These are phyloP conservation scores for Adrianichthys oophorus DNA, from an alignment of 2,797 vertebrate genomes.

Conservation along the genomic window DNA sequence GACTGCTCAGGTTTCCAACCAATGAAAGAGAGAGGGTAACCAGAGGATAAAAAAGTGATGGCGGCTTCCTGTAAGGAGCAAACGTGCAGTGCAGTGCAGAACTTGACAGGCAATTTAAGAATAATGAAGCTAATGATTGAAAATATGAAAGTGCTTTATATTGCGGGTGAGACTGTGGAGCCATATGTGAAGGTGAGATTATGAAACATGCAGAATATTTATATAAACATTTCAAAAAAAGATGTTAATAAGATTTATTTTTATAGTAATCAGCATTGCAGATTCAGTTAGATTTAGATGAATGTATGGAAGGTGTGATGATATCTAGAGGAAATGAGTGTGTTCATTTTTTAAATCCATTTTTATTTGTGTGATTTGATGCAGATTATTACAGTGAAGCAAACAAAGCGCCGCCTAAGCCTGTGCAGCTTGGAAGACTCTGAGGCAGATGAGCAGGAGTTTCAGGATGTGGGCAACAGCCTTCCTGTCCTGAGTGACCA, in stretches of 20 bases:
- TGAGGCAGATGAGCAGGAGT: conserved; percentile 52
- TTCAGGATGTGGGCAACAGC: conserved; percentile 62
- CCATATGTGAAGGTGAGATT: conserved; percentile 86
- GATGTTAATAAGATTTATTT: not conserved
- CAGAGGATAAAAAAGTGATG: not conserved
- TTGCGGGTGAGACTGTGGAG: conserved; percentile 77
- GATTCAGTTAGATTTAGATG: not conserved
- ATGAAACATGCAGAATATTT: no score
- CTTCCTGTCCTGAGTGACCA: conserved; percentile 81
- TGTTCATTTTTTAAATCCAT: not conserved
- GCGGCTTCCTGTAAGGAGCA: not conserved
- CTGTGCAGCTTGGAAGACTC: conserved; percentile 60
- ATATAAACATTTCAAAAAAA: no score
- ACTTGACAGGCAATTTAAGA: conserved; percentile 7
- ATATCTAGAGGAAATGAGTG: not conserved
- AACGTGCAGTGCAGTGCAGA: conserved; percentile 14
- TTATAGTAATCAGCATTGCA: not conserved
- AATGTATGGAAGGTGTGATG: not conserved
- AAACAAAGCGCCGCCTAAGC: conserved; percentile 57
- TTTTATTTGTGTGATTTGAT: not conserved
- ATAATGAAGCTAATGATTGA: conserved; percentile 68
- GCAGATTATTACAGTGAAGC: conserved; percentile 64
- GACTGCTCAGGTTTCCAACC: conserved; percentile 9
- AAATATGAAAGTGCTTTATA: conserved; percentile 84
- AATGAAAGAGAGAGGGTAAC: conserved; percentile 39